phyloP scores from a whole-genome alignment of 2,888 invertebrate species.

The Andricus curvator region DNA sequence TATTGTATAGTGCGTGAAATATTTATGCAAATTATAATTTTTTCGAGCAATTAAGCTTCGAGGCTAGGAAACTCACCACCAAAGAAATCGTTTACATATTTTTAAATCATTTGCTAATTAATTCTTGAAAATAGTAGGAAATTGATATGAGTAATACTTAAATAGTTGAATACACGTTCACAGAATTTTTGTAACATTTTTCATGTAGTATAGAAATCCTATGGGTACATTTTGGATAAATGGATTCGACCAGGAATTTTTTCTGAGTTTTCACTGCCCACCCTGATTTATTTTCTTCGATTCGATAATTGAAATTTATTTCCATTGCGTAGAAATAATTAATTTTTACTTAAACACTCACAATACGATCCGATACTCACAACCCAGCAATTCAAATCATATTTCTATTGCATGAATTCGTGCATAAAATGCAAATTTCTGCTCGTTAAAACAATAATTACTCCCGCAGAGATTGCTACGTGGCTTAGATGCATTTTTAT shows the following conservation, averaged over 20 bases:
- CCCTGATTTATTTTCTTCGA: not conserved
- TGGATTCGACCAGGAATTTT: too few relatives aligned
- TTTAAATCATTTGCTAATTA: not conserved
- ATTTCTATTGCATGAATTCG: not conserved
- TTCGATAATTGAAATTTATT: not conserved
- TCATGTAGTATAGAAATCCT: too few relatives aligned
- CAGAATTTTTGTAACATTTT: too few relatives aligned
- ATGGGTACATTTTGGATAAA: too few relatives aligned
- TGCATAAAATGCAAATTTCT: not conserved
- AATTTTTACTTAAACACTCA: not conserved
- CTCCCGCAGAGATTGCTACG: not conserved
- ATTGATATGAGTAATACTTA: too few relatives aligned
- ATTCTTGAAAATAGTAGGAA: not conserved
- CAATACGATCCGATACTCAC: not conserved
- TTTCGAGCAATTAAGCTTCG: not conserved
- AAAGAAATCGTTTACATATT: not conserved
- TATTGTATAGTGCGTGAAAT: not conserved
- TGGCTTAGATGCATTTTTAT: not conserved
- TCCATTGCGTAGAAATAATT: not conserved
- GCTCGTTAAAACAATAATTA: constrained; percentile 7
- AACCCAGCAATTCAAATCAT: not conserved
- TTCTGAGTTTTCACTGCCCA: too few relatives aligned
- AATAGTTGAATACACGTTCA: too few relatives aligned
- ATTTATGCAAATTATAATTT: not conserved
- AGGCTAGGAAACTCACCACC: not conserved